Percentiles rank a stretch among this genome's conserved stretches.
Conservation (phyloP, 2,113 vertebrate species). For the Heliornis fulica region DNA sequence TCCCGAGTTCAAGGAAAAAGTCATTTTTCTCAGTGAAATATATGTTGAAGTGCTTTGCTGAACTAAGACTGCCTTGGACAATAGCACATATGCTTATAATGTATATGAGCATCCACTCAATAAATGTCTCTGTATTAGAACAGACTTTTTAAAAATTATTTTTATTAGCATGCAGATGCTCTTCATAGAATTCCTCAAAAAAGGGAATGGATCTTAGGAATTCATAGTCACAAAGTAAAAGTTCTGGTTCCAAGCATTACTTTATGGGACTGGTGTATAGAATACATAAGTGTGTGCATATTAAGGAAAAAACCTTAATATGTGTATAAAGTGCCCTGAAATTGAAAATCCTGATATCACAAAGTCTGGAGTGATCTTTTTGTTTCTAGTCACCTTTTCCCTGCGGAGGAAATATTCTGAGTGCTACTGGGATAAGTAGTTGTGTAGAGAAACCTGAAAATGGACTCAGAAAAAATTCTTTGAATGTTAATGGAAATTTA, state of each 20-base stretch:
- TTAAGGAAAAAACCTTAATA: background rate
- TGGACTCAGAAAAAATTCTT: background rate
- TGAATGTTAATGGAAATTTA: background rate
- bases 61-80: background rate
- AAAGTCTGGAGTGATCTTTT: background rate
- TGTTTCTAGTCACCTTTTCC: background rate
- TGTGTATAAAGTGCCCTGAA: background rate
- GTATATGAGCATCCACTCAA: background rate
- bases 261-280: background rate
- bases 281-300: background rate
- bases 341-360: background rate
- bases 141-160: background rate
- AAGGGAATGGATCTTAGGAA: background rate
- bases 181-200: background rate
- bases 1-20: background rate
- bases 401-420: background rate
- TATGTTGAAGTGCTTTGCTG: background rate
- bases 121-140: background rate
- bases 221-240: background rate
- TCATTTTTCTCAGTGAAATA: background rate
- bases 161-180: background rate
- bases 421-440: background rate
- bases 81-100: background rate
- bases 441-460: background rate
- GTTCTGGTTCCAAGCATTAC: background rate